Percentiles rank a stretch among this genome's conserved stretches.
phyloP scores from a whole-genome alignment of 2,113 vertebrate genomes.

The Oceanodroma tethys region DNA sequence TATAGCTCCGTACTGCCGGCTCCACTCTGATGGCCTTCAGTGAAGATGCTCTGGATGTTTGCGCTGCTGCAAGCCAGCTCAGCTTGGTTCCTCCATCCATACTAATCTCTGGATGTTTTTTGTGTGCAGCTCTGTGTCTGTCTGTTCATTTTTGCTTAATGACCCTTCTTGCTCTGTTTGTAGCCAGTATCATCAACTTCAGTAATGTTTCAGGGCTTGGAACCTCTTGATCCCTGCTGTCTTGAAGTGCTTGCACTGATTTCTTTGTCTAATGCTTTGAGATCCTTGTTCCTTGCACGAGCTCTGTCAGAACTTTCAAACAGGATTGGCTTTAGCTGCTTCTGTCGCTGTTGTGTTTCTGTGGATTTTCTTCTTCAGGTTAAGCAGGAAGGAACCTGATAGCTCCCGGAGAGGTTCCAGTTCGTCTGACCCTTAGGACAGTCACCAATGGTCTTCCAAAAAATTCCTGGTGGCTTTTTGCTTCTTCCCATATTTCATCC shows the following conservation, averaged over 20 bases:
- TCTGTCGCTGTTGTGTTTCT: fast-evolving
- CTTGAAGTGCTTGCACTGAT: neutral
- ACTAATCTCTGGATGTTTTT: neutral
- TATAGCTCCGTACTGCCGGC: neutral
- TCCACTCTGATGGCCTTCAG: neutral
- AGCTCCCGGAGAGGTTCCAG: neutral
- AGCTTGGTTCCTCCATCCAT: neutral
- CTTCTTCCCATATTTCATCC: neutral
- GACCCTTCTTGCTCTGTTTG: neutral
- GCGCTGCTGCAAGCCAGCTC: neutral
- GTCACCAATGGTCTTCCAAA: neutral
- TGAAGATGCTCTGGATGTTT: neutral
- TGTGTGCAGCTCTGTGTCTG: neutral
- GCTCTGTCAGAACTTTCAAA: neutral
- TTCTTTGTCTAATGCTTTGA: neutral
- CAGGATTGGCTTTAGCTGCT: neutral
- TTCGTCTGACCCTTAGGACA: neutral
- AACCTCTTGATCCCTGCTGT: neutral
- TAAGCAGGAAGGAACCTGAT: neutral
- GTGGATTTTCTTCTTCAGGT: neutral
- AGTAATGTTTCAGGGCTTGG: neutral
- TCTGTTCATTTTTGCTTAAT: neutral
- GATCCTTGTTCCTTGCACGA: neutral
- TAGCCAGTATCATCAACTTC: neutral
- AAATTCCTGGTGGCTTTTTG: neutral